Evolutionary conservation across 1,140 invertebrate genomes (phyloP).

Genomic region (Drosophila neocordata): DNA sequence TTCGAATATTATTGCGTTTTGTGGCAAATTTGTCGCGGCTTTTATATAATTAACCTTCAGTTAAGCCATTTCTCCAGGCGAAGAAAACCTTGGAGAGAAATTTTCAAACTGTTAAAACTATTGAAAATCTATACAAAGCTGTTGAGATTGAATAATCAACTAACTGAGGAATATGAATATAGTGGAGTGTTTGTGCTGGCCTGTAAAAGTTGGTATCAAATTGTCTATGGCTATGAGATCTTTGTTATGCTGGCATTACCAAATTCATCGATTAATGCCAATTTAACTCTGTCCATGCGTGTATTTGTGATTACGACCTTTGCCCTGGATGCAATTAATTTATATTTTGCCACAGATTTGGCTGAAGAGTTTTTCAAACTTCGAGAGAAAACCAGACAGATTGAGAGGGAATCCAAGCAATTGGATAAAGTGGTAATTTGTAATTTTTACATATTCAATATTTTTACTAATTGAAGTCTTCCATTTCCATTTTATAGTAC

Average conservation of each 20-base stretch:
- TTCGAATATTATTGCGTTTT: constrained; percentile 28
- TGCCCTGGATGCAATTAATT: constrained; percentile 35
- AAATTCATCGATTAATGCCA: neutral
- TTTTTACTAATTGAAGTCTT: neutral
- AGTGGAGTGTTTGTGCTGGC: constrained; percentile 18
- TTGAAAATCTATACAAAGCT: constrained; percentile 23
- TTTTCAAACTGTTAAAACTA: neutral
- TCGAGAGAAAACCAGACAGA: constrained; percentile 11
- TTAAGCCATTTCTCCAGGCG: constrained; percentile 12
- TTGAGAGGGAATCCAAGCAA: constrained; percentile 16
- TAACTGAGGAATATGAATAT: constrained; percentile 9
- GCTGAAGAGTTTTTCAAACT: constrained; percentile 25
- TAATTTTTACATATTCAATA: too few species aligned
- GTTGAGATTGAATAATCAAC: neutral
- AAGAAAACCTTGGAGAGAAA: neutral
- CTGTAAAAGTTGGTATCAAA: constrained; percentile 48
- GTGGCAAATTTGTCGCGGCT: constrained; percentile 40
- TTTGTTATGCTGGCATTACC: constrained; percentile 34
- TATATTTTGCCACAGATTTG: constrained; percentile 31
- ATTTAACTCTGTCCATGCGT: constrained; percentile 17
- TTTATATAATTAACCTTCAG: constrained; percentile 22
- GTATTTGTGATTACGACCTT: constrained; percentile 35
- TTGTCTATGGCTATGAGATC: constrained; percentile 45
- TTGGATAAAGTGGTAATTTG: constrained; percentile 23
- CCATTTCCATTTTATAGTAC: neutral